phyloP scores from a whole-genome alignment of 2,888 invertebrate species.

The Theretra japonica region DNA sequence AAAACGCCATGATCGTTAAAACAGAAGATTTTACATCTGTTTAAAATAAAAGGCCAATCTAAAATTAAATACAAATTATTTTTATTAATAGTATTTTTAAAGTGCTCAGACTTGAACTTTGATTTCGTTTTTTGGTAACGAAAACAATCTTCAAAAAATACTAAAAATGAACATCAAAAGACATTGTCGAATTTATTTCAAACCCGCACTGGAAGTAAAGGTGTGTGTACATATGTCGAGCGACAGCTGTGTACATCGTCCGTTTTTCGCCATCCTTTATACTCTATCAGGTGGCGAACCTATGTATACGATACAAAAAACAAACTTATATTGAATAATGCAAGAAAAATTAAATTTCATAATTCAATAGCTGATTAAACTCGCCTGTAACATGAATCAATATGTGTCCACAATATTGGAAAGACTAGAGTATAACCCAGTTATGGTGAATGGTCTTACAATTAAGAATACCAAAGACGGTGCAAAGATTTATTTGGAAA shows the following conservation, averaged over 20 bases:
- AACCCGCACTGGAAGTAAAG: too few species aligned
- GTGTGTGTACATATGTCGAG: not conserved
- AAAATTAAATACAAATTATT: not conserved
- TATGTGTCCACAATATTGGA: too few species aligned
- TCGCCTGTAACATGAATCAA: too few species aligned
- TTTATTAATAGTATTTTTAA: not conserved
- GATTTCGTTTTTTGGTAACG: not conserved
- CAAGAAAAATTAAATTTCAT: not conserved
- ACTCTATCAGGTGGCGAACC: not conserved
- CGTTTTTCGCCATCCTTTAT: not conserved
- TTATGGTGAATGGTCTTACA: too few species aligned
- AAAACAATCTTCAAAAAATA: too few species aligned
- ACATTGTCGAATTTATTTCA: too few species aligned
- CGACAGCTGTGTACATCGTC: not conserved
- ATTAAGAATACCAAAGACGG: too few species aligned
- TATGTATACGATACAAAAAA: not conserved
- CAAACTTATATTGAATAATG: not conserved
- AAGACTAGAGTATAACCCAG: too few species aligned
- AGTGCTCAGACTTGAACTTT: not conserved
- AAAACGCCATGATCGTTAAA: not conserved
- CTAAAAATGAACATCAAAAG: too few species aligned
- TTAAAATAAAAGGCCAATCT: not conserved
- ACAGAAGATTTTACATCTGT: not conserved
- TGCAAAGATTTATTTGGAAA: too few species aligned
- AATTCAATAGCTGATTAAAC: not conserved